A percentile compares a stretch with the other conserved stretches of the same genome.
Conservation (phyloP, 2,797 vertebrate genomes). For the Pseudocheirus occidentalis region DNA sequence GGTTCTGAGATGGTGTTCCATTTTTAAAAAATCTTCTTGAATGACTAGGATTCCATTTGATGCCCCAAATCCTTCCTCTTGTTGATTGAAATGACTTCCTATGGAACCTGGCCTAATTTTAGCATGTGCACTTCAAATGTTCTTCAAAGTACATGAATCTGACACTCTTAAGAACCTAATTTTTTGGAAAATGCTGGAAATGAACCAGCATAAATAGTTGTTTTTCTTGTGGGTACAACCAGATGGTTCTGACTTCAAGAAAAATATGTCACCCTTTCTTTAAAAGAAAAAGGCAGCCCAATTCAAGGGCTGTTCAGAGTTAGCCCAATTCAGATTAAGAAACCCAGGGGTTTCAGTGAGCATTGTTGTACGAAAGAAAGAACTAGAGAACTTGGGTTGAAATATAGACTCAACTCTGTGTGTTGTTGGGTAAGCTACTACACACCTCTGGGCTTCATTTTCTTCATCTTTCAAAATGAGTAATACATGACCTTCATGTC, state of each 20-base stretch:
- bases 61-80: conserved; percentile 72
- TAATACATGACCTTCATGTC: background rate
- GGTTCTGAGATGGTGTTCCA: conserved; percentile 7
- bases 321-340: background rate
- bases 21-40: background rate
- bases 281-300: background rate
- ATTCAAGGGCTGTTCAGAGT: background rate
- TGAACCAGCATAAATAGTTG: background rate
- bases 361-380: background rate
- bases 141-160: conserved; percentile 67
- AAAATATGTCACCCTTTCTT: conserved; percentile 42
- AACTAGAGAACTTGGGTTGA: background rate
- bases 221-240: conserved; percentile 6
- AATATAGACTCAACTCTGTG: background rate
- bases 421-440: background rate
- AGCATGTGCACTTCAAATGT: conserved; percentile 76
- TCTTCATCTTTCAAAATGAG: background rate
- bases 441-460: background rate
- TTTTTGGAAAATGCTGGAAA: conserved; percentile 74
- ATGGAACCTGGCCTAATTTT: conserved; percentile 75
- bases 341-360: background rate
- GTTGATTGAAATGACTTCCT: conserved; percentile 72
- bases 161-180: conserved; percentile 57
- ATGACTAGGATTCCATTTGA: conserved; percentile 53
- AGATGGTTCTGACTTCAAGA: conserved; percentile 19